These are phyloP conservation scores for Anorthoa munda DNA, from an alignment of 2,888 invertebrate genomes.

Conservation along the genomic window DNA sequence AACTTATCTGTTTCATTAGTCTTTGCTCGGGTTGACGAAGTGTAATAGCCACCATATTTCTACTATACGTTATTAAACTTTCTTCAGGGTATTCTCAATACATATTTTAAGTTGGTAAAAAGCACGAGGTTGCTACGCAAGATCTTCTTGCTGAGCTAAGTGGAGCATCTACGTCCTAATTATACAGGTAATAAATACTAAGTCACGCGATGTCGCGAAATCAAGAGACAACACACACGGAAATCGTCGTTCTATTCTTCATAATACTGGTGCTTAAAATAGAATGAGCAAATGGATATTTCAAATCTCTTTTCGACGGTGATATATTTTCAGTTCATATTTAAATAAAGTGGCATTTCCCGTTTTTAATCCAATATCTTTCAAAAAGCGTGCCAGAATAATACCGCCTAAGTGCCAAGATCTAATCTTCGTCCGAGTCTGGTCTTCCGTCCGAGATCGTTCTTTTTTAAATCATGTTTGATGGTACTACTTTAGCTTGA, in stretches of 20 bases:
- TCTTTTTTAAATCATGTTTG: slow-evolving; percentile 15
- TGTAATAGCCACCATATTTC: slow-evolving; percentile 39
- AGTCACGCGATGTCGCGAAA: slow-evolving; percentile 66
- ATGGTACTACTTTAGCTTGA: background rate
- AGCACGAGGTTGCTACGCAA: slow-evolving; percentile 45
- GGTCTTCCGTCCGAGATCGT: background rate
- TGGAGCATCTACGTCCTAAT: slow-evolving; percentile 58
- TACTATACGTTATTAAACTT: slow-evolving; percentile 26
- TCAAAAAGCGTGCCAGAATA: background rate
- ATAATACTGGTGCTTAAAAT: slow-evolving; percentile 18
- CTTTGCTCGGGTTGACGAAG: slow-evolving; percentile 38
- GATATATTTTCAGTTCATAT: background rate
- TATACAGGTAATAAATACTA: slow-evolving; percentile 47
- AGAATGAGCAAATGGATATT: background rate
- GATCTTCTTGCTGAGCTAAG: slow-evolving; percentile 46
- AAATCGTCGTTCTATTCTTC: slow-evolving; percentile 33
- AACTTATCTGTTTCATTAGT: slow-evolving; percentile 43
- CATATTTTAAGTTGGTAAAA: slow-evolving; percentile 45
- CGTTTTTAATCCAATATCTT: slow-evolving; percentile 11
- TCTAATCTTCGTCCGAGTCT: slow-evolving; percentile 17
- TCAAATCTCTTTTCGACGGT: background rate
- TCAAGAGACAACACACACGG: slow-evolving; percentile 43
- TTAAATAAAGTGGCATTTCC: background rate
- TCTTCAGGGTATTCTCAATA: slow-evolving; percentile 47
- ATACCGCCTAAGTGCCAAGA: slow-evolving; percentile 2